Conservation (phyloP, 92 coral and sea anemone species). For the Pocillopora grandis region DNA sequence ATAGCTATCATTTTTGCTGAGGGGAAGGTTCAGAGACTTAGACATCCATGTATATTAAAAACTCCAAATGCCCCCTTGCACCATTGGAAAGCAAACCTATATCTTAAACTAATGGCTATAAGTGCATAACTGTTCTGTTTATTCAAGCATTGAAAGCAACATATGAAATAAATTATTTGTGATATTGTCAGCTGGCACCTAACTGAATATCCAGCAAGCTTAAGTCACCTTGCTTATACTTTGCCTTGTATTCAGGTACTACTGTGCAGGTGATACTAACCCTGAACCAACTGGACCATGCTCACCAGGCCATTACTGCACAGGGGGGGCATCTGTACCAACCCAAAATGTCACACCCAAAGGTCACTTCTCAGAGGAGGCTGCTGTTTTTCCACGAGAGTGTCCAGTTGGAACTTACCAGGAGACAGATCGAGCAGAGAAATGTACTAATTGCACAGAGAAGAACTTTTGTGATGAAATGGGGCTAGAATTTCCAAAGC, state of each 20-base stretch:
- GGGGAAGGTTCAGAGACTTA: too few relatives aligned
- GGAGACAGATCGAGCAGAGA: constrained; percentile 81
- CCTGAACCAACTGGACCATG: constrained; percentile 94
- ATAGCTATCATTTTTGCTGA: too few relatives aligned
- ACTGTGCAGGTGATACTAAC: constrained; percentile 99
- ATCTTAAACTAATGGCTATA: neutral
- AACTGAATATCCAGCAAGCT: neutral
- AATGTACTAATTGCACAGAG: constrained; percentile 81
- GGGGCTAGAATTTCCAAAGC: constrained; percentile 68
- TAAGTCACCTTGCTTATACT: neutral
- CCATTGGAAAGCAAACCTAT: neutral
- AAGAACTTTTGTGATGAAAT: constrained; percentile 80
- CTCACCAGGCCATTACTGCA: constrained; percentile 92
- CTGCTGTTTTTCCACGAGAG: constrained; percentile 62
- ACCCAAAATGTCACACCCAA: constrained; percentile 73
- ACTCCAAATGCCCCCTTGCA: neutral
- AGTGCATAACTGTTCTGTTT: neutral
- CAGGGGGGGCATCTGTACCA: constrained; percentile 83
- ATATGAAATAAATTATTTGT: too few relatives aligned
- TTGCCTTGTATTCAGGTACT: constrained; percentile 49
- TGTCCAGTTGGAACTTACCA: constrained; percentile 96
- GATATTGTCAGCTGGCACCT: too few relatives aligned
- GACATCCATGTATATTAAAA: neutral
- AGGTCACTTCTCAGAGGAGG: constrained; percentile 86
- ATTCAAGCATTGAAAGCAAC: too few relatives aligned